Evolutionary conservation across 2,888 invertebrate genomes (phyloP).

Genomic region (Zygogramma bicolorata): DNA sequence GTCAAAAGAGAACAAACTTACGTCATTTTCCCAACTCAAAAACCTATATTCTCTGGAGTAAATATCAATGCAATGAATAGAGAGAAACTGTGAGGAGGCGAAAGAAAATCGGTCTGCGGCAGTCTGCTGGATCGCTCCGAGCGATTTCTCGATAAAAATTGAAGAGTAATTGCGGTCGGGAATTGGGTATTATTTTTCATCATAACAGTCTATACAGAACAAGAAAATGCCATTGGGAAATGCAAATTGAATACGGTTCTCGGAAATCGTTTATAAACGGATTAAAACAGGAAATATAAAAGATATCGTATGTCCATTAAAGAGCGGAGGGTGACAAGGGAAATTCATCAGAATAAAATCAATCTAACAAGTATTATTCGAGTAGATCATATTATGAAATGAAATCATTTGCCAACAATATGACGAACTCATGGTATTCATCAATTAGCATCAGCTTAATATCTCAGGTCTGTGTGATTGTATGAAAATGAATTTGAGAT

Average conservation of each 20-base stretch:
- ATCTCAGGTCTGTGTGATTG: no score
- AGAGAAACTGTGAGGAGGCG: constrained; percentile 35
- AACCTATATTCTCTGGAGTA: no score
- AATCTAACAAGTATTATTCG: no score
- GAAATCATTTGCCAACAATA: no score
- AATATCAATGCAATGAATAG: no score
- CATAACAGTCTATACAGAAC: background rate
- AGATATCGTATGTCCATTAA: background rate
- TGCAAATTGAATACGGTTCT: background rate
- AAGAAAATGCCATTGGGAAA: background rate
- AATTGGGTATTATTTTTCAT: constrained; percentile 4
- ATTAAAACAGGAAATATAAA: background rate
- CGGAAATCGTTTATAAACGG: background rate
- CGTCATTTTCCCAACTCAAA: no score
- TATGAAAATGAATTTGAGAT: no score
- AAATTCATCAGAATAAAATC: background rate
- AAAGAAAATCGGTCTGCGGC: constrained; percentile 11
- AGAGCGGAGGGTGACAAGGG: background rate
- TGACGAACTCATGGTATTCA: no score
- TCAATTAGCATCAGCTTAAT: no score
- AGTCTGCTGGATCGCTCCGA: background rate
- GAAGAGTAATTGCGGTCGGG: constrained; percentile 12
- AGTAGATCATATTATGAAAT: no score
- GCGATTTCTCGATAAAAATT: constrained; percentile 13
- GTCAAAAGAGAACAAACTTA: no score